Conservation (phyloP, 2,797 vertebrate genomes). For the Catharus ustulatus region DNA sequence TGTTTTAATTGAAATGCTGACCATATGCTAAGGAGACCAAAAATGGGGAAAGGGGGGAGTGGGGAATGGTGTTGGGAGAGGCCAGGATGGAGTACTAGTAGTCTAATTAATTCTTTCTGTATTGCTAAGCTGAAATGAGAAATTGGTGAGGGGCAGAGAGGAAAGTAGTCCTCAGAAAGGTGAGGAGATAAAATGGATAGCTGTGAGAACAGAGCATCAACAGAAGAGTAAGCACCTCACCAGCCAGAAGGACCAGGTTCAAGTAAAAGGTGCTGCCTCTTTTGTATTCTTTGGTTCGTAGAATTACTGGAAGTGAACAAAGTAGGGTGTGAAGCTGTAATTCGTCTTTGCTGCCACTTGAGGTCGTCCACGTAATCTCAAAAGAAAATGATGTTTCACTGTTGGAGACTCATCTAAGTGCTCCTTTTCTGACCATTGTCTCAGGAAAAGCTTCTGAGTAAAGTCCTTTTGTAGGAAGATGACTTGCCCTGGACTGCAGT, state of each 20-base stretch:
- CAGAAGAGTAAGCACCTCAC: not conserved
- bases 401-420: not conserved
- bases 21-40: not conserved
- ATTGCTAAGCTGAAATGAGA: not conserved
- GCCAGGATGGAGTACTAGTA: not conserved
- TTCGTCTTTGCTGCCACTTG: not conserved
- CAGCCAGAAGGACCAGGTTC: not conserved
- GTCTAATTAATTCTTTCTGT: not conserved
- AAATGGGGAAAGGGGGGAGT: not conserved
- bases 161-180: not conserved
- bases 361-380: not conserved
- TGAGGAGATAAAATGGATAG: not conserved
- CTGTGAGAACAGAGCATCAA: not conserved
- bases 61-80: not conserved
- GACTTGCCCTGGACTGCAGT: not conserved
- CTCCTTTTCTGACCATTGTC: not conserved
- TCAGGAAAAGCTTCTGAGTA: not conserved
- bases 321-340: not conserved
- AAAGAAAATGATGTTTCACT: not conserved
- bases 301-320: not conserved
- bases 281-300: not conserved
- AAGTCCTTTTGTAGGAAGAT: not conserved
- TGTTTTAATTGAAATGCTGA: not conserved
- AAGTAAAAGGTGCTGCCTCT: not conserved
- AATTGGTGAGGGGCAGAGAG: not conserved